Base-by-base conservation (phyloP, 2,888 invertebrate genomes). In the Parnassius mnemosyne region DNA sequence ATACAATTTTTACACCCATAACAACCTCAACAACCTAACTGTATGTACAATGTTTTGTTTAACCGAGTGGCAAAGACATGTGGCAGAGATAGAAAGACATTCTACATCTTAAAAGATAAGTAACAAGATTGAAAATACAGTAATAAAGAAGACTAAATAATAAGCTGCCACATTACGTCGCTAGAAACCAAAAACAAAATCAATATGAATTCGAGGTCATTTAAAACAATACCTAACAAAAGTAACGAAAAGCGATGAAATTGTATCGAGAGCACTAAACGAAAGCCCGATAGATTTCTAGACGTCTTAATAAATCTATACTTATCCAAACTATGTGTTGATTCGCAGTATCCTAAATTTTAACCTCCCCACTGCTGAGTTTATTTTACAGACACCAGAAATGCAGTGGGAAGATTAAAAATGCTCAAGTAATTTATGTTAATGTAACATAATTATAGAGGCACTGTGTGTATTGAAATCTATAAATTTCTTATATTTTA, bases 361-460 rank as follows among this genome's bases (percentile, higher is more conserved):
- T 87, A 87, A 83, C 79, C 83, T 87, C 85, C 86, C 83, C 88
- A 87, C 89, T 81, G 78, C 89, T 80, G 78, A 66, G 71, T 71
- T 66, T 64, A 59, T 53, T 47, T 60, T 57, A 57, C 68, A 63
- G 65, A 66, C 5, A 10, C 65, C 65, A 52, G 64, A 73, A 41
- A 71, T 66, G 69, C 84, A 87, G 86, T 87, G 85, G 85, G 86
- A 87, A 87, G 82, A 85, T 70, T 83, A 89, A 89, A 85, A 74
- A 84, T 72, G 88, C 89, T 89, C 91, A 84, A 85, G 80, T 86
- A 83, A 89, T 90, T 90, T 90, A 92, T 91, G 91, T 92, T 92
- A 92, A 92, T 89, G 89, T 92, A 92, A 92, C 92, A 92, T 92
- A 92, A 91, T 88, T 89, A 86, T 88, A 92, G 92, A 92, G 92